Base-by-base conservation (phyloP, 2,797 vertebrate species). In the Cossypha caffra region DNA sequence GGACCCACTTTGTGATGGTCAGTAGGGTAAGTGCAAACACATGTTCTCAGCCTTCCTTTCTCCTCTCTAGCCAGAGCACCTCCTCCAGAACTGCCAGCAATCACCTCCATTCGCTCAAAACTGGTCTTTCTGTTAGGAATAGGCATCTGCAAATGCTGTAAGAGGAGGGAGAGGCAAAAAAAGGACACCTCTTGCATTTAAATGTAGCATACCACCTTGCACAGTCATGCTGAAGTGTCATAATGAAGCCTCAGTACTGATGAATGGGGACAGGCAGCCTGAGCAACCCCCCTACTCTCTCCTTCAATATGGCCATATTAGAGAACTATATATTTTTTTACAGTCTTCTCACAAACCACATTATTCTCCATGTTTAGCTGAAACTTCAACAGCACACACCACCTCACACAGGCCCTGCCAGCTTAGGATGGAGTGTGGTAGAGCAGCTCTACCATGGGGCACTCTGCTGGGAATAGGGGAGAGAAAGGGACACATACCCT, bases 401-500 rank as follows among this genome's bases (percentile, higher is more conserved):
- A n/a, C 10, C 29, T 72, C 19, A 8, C 25, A 26, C 6, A 73
- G 59, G 24, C 10, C 16, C 7, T 50, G 26, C 13, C 37, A 15
- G 6, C 31, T 16, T 47, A 26, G n/a, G 13, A 26, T 8, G 57
- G 29, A 1, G 3, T 25, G 31, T 21, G 28, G 16, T 16, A 45
- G 24, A 58, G 19, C 2, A 73, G 25, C 13, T 73, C 28, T 13
- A 48, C 5, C n/a, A 18, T 23, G 24, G 52, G 16, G 3, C 3
- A 12, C 23, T n/a, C 35, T 8, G 4, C 47, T 76, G 21, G 47
- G 25, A 89, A 45, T 8, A 47, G 13, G 23, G 25, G 26, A 69
- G 7, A 16, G 15, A 42, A 23, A 48, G 13, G 20, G 17, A 25
- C 6, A 19, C 7, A 14, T 7, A 23, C 0, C 1, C 4, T 48